phyloP scores from a whole-genome alignment of 2,888 invertebrate genomes.

The Polydrusus tereticollis region DNA sequence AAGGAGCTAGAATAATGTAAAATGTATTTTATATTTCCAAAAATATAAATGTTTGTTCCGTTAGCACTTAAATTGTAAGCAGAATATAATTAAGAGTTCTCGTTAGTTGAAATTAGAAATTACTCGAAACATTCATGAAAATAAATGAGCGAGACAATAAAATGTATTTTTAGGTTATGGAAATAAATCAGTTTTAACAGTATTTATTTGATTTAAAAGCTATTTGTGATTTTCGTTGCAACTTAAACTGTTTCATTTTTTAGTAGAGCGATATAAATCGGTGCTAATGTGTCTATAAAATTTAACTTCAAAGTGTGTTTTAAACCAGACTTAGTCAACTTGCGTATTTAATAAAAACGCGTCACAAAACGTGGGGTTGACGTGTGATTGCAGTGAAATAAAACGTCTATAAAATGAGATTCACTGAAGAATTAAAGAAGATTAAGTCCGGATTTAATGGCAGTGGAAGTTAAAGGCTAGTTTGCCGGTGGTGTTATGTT shows the following conservation, averaged over 20 bases:
- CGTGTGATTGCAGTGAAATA: too few species aligned
- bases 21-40: too few species aligned
- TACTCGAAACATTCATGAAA: not conserved
- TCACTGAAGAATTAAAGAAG: too few species aligned
- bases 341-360: too few species aligned
- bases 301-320: not conserved
- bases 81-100: conserved; percentile 5
- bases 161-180: conserved; percentile 30
- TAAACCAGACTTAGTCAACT: too few species aligned
- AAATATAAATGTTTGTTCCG: not conserved
- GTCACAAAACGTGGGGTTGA: too few species aligned
- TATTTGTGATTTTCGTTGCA: conserved; percentile 8
- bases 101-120: not conserved
- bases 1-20: too few species aligned
- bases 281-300: not conserved
- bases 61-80: not conserved
- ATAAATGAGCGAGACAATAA: conserved; percentile 29
- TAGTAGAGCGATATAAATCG: not conserved
- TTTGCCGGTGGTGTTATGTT: too few species aligned
- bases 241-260: not conserved
- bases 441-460: too few species aligned
- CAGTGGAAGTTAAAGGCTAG: too few species aligned
- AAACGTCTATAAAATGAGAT: too few species aligned
- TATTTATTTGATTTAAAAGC: conserved; percentile 28
- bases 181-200: conserved; percentile 22